Base-by-base conservation (phyloP, 1,140 invertebrate species). In the Hypothenemus hampei region DNA sequence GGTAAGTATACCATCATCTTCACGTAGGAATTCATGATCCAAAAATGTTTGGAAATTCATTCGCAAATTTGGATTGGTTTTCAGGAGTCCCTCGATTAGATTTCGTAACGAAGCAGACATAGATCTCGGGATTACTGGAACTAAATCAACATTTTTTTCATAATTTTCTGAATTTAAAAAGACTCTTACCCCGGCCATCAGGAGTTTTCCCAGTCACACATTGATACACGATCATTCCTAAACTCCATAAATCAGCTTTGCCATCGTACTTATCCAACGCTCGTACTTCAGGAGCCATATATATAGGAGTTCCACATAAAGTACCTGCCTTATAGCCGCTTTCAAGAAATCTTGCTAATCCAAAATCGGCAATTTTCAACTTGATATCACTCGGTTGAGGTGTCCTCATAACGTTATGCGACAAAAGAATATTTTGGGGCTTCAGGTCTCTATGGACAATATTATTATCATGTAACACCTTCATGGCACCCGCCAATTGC, bases 271-370 rank as follows among this genome's bases (percentile, higher is more conserved):
- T 92, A 40, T 96, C 75, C 1, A 94, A 98, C 96, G 99, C 98
- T 62, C 99, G 98, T 24, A 99, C 97, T 82, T 99, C 96, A 1
- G 96, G 95, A 22, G 95, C 95, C 97, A 99, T 99, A 68, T 99
- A 99, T 96, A 99, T 99, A 3, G 97, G 97, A 24, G 96, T 99
- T 15, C 97, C 97, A 75, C 97, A 99, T 2, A 99, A 76, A 24
- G 97, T 99, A 39, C 93, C 96, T 37, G 97, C 97, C 97, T 99
- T 99, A 13, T 95, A 93, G 40, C 97, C 97, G 73, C 99, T 96
- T 74, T 95, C 87, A 5, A 99, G 75, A 74, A 98, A 98, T 68
- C 97, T 80, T 21, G 97, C 97, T 78, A 99, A 99, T 15, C 97
- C 97, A 81, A 99, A 99, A 77, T 99, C 97, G 66, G 97, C 94